Evolutionary conservation across 1,140 invertebrate species (phyloP).

Genomic region (Zaprionus davidi): DNA sequence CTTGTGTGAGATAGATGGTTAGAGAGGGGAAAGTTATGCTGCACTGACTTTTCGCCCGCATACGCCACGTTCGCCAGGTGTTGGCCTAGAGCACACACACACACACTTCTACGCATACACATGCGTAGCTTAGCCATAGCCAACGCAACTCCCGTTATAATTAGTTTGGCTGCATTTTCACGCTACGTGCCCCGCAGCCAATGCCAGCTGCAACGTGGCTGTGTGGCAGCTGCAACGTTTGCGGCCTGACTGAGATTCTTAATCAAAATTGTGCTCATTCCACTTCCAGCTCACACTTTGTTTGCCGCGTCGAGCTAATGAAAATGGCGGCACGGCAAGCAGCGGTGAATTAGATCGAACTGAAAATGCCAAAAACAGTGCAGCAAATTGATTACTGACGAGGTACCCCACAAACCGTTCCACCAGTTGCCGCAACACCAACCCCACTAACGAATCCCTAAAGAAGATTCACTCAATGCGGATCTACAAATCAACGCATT

Average conservation of each 20-base stretch:
- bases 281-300: slow-evolving; percentile 7
- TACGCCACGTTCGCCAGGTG: slow-evolving; percentile 6
- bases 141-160: slow-evolving; percentile 30
- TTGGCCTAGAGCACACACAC: slow-evolving; percentile 31
- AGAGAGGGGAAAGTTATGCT: not conserved
- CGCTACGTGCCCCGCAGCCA: slow-evolving; percentile 24
- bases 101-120: slow-evolving; percentile 8
- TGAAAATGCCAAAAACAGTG: slow-evolving; percentile 11
- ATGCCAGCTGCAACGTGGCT: slow-evolving; percentile 15
- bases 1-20: not conserved
- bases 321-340: slow-evolving; percentile 24
- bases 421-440: too few relatives aligned
- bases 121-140: slow-evolving; percentile 15
- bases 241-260: slow-evolving; percentile 25
- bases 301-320: slow-evolving; percentile 18
- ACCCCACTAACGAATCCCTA: too few relatives aligned
- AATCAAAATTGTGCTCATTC: slow-evolving; percentile 51
- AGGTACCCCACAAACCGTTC: too few relatives aligned
- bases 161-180: slow-evolving; percentile 56
- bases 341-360: slow-evolving; percentile 19
- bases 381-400: slow-evolving; percentile 1
- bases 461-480: too few relatives aligned
- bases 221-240: not conserved
- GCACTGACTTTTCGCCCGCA: slow-evolving; percentile 18
- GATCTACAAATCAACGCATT: too few relatives aligned